Conservation (phyloP, 2,113 vertebrate species). For the Enhydra lutris region DNA sequence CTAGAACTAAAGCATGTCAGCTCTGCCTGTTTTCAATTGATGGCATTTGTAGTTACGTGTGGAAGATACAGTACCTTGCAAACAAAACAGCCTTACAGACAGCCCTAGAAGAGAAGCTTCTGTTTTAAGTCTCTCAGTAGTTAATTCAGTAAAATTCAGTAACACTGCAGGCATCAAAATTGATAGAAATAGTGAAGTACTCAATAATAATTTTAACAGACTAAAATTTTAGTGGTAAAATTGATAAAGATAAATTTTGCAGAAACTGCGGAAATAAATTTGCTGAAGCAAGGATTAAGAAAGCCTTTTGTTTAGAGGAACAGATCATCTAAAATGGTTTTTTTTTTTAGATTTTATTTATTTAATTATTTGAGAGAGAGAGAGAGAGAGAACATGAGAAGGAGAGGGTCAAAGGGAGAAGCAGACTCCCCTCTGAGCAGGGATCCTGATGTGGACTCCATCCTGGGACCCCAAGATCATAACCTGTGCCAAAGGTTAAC, state of each 20-base stretch:
- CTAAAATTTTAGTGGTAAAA: slow-evolving; percentile 25
- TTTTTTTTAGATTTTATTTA: neutral
- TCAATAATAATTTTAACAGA: slow-evolving; percentile 46
- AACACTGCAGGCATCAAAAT: neutral
- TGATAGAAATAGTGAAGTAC: neutral
- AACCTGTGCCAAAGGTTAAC: neutral
- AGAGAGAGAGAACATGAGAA: neutral
- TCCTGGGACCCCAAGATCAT: no score
- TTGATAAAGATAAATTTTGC: slow-evolving; percentile 25
- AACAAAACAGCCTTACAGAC: neutral
- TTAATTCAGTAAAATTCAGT: slow-evolving; percentile 22
- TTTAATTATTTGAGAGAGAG: neutral
- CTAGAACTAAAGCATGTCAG: neutral
- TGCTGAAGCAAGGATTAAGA: slow-evolving; percentile 41
- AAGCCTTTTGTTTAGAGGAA: neutral
- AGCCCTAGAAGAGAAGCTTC: neutral
- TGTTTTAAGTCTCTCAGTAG: neutral
- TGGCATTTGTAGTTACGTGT: neutral
- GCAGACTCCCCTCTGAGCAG: neutral
- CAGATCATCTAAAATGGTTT: neutral
- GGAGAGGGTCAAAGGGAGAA: neutral
- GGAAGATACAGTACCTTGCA: neutral
- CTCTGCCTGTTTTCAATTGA: neutral
- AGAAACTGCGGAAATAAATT: slow-evolving; percentile 13
- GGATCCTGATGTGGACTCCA: no score